Base-by-base conservation (phyloP, 2,797 vertebrate species). In the Chromis chromis region DNA sequence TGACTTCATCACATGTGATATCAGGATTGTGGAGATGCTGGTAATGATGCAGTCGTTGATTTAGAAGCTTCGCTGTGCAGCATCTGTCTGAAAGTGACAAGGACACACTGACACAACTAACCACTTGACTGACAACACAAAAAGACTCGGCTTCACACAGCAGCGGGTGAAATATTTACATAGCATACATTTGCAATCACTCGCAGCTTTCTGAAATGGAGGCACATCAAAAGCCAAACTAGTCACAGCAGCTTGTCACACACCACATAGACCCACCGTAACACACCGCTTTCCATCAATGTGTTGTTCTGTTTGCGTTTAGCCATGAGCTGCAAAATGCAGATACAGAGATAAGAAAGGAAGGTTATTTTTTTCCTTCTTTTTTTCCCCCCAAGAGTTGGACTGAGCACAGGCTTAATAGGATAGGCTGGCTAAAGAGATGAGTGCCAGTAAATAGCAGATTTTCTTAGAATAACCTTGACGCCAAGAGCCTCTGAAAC, bases 401-500 rank as follows among this genome's bases (percentile, higher is more conserved):
- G 48, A 67, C 36, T 40, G 46, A 62, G 36, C 58, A 60, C n/a
- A 3, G 36, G 31, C 27, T 81, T 59, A 72, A 79, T 71, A 69
- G 62, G 65, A 70, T 24, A 50, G 62, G 44, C 9, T 61, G 24
- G 39, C 70, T 62, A 48, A 86, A 75, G 73, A 79, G 48, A 63
- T 24, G 50, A 76, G 72, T 61, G 76, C 69, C 82, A 79, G 59
- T 72, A 66, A 83, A 88, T 52, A 74, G 70, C 48, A 64, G 57
- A 82, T 81, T 88, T 78, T 79, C 65, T 87, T 53, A 78, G 81
- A 81, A 84, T 85, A 86, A 89, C 90, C 87, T 91, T 91, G 85
- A 85, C 5, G 42, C 62, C 2, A 12, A 79, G 60, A 77, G 82
- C 75, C 78, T 82, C 63, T 56, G 61, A 81, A 84, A 86, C 58